Percentiles rank a stretch among this genome's conserved stretches.
Conservation (phyloP, 2,888 invertebrate genomes). For the Ophion costatus region DNA sequence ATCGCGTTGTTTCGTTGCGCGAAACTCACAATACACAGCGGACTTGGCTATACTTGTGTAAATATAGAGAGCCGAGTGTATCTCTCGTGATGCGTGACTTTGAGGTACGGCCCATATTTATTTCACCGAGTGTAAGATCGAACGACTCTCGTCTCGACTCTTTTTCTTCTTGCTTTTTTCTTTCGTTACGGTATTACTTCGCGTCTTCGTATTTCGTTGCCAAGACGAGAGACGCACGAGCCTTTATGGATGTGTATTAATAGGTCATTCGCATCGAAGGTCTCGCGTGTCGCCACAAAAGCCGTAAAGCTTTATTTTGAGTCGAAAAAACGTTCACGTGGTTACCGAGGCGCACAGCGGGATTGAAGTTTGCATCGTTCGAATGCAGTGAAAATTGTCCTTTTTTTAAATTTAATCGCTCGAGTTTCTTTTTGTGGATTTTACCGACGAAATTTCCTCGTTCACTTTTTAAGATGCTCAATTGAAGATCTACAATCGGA, state of each 20-base stretch:
- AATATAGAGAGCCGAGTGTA: slow-evolving; percentile 26
- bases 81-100: slow-evolving; percentile 69
- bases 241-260: slow-evolving; percentile 4
- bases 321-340: neutral
- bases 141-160: slow-evolving; percentile 6
- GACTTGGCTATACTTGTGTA: neutral
- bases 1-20: slow-evolving; percentile 53
- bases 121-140: slow-evolving; percentile 52
- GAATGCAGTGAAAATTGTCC: no score
- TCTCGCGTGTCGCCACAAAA: slow-evolving; percentile 3
- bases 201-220: slow-evolving; percentile 29
- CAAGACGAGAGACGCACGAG: slow-evolving; percentile 6
- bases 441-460: no score
- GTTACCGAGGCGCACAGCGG: neutral
- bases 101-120: slow-evolving; percentile 70
- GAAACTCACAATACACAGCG: slow-evolving; percentile 55
- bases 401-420: no score
- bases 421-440: no score
- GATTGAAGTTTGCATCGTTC: neutral
- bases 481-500: no score
- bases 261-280: neutral
- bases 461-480: no score
- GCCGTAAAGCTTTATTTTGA: neutral
- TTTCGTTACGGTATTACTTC: slow-evolving; percentile 40
- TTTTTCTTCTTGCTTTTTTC: neutral